phyloP scores from a whole-genome alignment of 2,113 vertebrate species.

The Collichthys lucidus region DNA sequence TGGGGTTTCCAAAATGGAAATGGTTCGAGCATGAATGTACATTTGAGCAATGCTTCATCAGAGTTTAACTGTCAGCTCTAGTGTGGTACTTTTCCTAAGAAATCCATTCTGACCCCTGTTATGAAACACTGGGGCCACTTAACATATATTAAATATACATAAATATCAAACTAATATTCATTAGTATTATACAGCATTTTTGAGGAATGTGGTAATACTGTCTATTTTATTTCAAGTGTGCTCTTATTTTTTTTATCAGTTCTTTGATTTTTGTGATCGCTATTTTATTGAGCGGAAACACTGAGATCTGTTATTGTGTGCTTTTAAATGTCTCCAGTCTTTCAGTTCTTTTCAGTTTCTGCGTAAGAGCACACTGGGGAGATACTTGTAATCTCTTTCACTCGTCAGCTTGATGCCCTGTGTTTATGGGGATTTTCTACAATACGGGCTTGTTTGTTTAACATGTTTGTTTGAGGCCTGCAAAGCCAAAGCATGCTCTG shows the following conservation, averaged over 20 bases:
- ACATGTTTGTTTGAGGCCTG: slow-evolving; percentile 39
- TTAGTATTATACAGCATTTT: not conserved
- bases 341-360: not conserved
- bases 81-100: not conserved
- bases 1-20: slow-evolving; percentile 14
- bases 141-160: no score
- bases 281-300: slow-evolving; percentile 2
- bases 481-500: slow-evolving; percentile 5
- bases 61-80: slow-evolving; percentile 15
- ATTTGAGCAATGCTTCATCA: slow-evolving; percentile 2
- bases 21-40: slow-evolving; percentile 35
- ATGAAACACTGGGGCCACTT: not conserved
- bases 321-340: not conserved
- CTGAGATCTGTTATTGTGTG: not conserved
- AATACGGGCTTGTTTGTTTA: not conserved
- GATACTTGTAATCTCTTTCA: slow-evolving; percentile 14
- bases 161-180: not conserved
- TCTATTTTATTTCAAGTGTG: not conserved
- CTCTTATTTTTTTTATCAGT: not conserved
- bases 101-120: slow-evolving; percentile 9
- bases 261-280: not conserved
- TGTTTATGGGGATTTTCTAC: not conserved
- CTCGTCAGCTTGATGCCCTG: not conserved
- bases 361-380: slow-evolving; percentile 5
- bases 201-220: not conserved